Evolutionary conservation across 1,140 invertebrate species (phyloP).

Genomic region (Drosophila nigromelanica): DNA sequence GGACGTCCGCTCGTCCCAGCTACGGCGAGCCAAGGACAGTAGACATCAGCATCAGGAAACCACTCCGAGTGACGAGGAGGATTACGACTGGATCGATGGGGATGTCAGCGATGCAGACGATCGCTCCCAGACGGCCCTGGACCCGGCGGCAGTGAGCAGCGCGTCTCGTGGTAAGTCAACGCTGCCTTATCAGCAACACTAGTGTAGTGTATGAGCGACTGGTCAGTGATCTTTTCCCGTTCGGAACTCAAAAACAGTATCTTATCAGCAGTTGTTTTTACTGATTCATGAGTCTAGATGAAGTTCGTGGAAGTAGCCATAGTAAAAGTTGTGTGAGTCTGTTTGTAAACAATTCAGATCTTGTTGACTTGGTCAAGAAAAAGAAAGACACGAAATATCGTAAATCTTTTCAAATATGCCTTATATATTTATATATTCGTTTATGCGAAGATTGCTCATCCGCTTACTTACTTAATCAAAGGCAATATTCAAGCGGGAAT

Average conservation of each 20-base stretch:
- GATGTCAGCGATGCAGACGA: slow-evolving; percentile 48
- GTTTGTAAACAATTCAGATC: slow-evolving; percentile 10
- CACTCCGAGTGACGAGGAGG: slow-evolving; percentile 11
- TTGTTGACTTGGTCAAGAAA: neutral
- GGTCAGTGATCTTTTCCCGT: slow-evolving; percentile 32
- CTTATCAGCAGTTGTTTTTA: slow-evolving; percentile 41
- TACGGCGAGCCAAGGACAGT: neutral
- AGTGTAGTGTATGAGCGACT: neutral
- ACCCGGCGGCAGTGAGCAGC: slow-evolving; percentile 28
- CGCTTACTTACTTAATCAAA: slow-evolving; percentile 69
- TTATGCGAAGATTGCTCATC: slow-evolving; percentile 22
- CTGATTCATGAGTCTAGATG: slow-evolving; percentile 15
- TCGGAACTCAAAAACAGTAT: slow-evolving; percentile 39
- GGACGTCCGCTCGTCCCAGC: neutral
- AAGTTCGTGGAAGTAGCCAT: neutral
- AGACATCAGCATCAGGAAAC: slow-evolving; percentile 4
- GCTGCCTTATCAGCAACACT: slow-evolving; percentile 34
- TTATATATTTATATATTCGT: neutral
- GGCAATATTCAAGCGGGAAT: slow-evolving; percentile 61
- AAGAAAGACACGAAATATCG: neutral
- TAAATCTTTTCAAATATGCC: neutral
- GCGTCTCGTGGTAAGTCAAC: slow-evolving; percentile 57
- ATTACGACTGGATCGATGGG: slow-evolving; percentile 60
- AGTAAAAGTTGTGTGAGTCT: too few species aligned
- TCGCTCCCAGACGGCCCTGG: slow-evolving; percentile 18